Conservation (phyloP, 2,888 invertebrate genomes). For the Philonicus albiceps region DNA sequence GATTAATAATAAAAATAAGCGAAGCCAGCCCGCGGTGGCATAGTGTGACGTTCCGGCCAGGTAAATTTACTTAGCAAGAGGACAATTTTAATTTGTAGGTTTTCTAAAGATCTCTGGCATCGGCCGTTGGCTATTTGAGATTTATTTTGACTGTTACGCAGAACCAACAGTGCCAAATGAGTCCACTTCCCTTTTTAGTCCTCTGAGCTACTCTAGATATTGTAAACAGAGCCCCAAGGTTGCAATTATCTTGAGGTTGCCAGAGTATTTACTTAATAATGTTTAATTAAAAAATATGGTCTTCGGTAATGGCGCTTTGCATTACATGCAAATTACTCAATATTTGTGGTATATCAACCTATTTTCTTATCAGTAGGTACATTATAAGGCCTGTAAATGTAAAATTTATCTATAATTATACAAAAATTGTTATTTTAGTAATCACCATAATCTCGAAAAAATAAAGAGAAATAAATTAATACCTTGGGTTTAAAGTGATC, state of each 20-base stretch:
- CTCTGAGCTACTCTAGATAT: not conserved
- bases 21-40: not conserved
- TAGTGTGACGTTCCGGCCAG: not conserved
- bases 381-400: too few species aligned
- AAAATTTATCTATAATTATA: too few species aligned
- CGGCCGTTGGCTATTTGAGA: not conserved
- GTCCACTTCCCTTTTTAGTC: not conserved
- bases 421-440: too few species aligned
- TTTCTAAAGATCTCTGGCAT: constrained; percentile 6
- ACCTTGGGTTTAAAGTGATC: too few species aligned
- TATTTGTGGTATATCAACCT: not conserved
- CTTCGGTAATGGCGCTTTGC: not conserved
- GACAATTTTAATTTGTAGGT: constrained; percentile 41
- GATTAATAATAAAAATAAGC: constrained; percentile 43
- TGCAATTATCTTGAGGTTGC: constrained; percentile 13
- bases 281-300: not conserved
- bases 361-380: not conserved
- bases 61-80: constrained; percentile 24
- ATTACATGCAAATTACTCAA: not conserved
- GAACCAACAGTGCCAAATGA: constrained; percentile 9
- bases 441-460: too few species aligned
- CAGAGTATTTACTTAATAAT: not conserved
- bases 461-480: too few species aligned
- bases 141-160: constrained; percentile 19
- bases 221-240: constrained; percentile 2